Evolutionary conservation across 2,797 vertebrate species (phyloP), one percentile per base, ranked within the genome.

Genomic region (Orientallactaga sibirica): DNA sequence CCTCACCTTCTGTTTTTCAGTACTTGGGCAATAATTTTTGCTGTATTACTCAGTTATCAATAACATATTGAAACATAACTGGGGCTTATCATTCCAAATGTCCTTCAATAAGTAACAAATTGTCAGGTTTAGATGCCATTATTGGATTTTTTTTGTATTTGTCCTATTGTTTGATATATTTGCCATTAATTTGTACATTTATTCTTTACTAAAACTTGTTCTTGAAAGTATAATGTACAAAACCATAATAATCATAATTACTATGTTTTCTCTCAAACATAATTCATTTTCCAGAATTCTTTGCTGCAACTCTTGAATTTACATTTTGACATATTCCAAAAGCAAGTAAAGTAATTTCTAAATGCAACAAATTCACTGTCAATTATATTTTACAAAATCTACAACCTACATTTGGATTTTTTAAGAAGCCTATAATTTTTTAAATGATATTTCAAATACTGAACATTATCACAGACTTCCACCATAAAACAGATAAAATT

Each of bases 311-410:
- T 62, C 41, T 93, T 71, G 4, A 58, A 75, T 78, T 52, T 64
- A 43, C 16, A 41, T 86, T 41, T 78, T 82, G 6, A 86, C 24
- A 52, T 2, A 75, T 84, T 55, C 0, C 1, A 68, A 27, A 14
- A 78, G 20, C 91, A 88, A 87, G 37, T 61, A 85, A 79, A 92
- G 12, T 10, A 22, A 93, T 83, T 86, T 41, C 22, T 76, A 66
- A 71, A 67, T 48, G 12, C 0, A 85, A 94, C 15, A 1, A 68
- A 2, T 25, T 75, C 25, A 76, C 18, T 29, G 29, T 75, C 61
- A 62, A 22, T 62, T 41, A 14, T 29, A 55, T 82, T 83, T 68
- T 74, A 55, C 7, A 81, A 73, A 66, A 8, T 20, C n/a, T 75
- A 4, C n/a, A 27, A 61, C 15, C 2, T 29, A 9, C 0, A 25